Percentiles rank a stretch among this genome's conserved stretches.
Evolutionary conservation across 2,888 invertebrate species (phyloP).

Genomic region (Coenonympha glycerion): DNA sequence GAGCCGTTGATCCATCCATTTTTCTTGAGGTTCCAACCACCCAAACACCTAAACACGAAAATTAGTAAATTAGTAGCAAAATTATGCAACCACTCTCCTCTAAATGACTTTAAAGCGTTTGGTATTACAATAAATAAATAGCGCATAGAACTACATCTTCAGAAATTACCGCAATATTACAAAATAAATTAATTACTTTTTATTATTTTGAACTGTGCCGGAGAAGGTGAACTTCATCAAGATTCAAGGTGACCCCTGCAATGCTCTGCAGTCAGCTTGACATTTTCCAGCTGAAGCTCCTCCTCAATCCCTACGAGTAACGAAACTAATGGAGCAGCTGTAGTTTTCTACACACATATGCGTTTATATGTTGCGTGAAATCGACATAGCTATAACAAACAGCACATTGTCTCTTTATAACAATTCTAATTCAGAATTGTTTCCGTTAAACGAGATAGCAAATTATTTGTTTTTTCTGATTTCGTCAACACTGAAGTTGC

Average conservation of each 20-base stretch:
- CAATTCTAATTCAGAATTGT: too few species aligned
- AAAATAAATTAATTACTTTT: constrained; percentile 39
- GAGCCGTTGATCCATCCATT: constrained; percentile 61
- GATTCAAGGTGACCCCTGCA: constrained; percentile 70
- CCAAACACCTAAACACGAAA: constrained; percentile 19
- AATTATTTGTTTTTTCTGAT: too few species aligned
- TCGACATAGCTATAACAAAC: too few species aligned
- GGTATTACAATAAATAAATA: neutral
- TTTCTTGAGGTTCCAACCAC: constrained; percentile 18
- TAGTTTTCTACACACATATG: too few species aligned
- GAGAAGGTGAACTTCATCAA: constrained; percentile 57
- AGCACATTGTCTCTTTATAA: too few species aligned
- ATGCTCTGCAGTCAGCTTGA: too few species aligned
- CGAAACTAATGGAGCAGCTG: too few species aligned
- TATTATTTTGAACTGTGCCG: constrained; percentile 49
- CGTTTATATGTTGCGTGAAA: too few species aligned
- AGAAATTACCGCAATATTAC: neutral
- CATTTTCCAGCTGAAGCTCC: too few species aligned
- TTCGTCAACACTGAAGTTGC: too few species aligned
- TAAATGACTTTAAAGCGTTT: constrained; percentile 17
- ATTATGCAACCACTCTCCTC: constrained; percentile 13
- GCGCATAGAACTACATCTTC: neutral
- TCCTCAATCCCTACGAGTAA: too few species aligned
- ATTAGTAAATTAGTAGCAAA: constrained; percentile 28
- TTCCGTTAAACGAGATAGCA: too few species aligned